A percentile compares a stretch with the other conserved stretches of the same genome.
phyloP scores from a whole-genome alignment of 1,140 invertebrate species.

The Orius insidiosus region DNA sequence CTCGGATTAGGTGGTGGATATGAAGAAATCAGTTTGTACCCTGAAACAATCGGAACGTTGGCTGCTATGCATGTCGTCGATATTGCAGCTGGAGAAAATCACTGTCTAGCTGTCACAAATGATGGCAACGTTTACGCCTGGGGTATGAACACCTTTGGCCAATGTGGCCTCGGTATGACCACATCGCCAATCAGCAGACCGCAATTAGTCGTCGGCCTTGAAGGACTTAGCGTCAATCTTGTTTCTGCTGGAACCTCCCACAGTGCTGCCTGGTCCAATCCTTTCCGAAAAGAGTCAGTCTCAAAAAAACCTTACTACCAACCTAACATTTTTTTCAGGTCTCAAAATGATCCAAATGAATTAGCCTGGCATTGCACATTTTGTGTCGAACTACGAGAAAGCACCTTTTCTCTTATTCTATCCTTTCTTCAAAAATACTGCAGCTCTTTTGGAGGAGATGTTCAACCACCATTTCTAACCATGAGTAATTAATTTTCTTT shows the following conservation, averaged over 20 bases:
- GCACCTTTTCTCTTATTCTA: conserved; percentile 37
- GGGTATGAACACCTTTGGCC: conserved; percentile 53
- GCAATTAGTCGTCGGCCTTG: conserved; percentile 39
- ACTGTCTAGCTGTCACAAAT: conserved; percentile 40
- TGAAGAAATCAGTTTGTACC: conserved; percentile 33
- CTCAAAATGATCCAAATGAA: conserved; percentile 25
- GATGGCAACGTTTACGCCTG: conserved; percentile 41
- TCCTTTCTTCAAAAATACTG: conserved; percentile 41
- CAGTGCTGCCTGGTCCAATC: conserved; percentile 47
- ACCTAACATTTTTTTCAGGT: conserved; percentile 1
- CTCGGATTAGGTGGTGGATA: conserved; percentile 34
- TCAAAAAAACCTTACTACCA: background rate
- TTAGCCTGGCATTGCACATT: conserved; percentile 38
- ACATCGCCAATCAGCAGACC: conserved; percentile 42
- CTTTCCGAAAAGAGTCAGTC: conserved; percentile 31
- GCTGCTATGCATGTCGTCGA: conserved; percentile 26
- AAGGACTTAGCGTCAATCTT: conserved; percentile 37
- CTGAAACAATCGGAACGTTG: conserved; percentile 25
- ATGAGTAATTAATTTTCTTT: background rate
- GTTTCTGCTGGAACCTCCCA: conserved; percentile 52
- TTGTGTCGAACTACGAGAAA: conserved; percentile 45
- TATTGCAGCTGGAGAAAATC: conserved; percentile 37
- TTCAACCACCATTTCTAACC: conserved; percentile 24
- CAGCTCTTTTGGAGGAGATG: conserved; percentile 28
- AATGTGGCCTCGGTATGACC: conserved; percentile 49